These are phyloP conservation scores for Eutrigla gurnardus DNA, from an alignment of 2,797 vertebrate species.

Conservation along the genomic window DNA sequence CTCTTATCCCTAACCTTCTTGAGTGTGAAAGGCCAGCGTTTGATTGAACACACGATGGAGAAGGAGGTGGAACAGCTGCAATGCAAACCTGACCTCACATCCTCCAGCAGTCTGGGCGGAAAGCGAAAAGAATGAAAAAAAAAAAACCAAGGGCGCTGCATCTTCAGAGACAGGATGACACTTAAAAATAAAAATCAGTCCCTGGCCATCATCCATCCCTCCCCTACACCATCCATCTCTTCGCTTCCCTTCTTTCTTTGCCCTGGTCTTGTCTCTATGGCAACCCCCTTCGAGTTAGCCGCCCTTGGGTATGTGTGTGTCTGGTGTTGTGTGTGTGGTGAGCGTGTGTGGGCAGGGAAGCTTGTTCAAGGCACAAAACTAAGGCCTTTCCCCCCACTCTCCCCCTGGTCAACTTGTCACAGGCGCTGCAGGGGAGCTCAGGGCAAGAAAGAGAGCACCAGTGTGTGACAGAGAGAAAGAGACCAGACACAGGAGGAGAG, in stretches of 20 bases:
- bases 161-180: conserved; percentile 59
- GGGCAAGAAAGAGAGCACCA: conserved; percentile 33
- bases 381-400: conserved; percentile 64
- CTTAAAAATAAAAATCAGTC: conserved; percentile 58
- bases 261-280: conserved; percentile 85
- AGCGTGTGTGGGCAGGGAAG: conserved; percentile 74
- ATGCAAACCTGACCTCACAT: conserved; percentile 46
- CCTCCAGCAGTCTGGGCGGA: conserved; percentile 35
- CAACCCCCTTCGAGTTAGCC: conserved; percentile 83
- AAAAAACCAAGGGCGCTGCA: conserved; percentile 30
- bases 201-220: conserved; percentile 70
- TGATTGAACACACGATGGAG: conserved; percentile 60
- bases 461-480: not conserved
- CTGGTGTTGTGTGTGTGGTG: conserved; percentile 39
- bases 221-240: conserved; percentile 65
- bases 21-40: conserved; percentile 56
- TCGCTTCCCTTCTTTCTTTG: conserved; percentile 60
- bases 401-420: conserved; percentile 73
- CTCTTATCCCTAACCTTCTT: conserved; percentile 42
- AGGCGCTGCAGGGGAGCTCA: conserved; percentile 69
- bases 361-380: conserved; percentile 74
- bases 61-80: conserved; percentile 41
- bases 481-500: conserved; percentile 8
- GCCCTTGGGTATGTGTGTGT: conserved; percentile 78
- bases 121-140: not conserved